Evolutionary conservation across 2,888 invertebrate genomes (phyloP), one percentile per base, ranked within the genome.

Genomic region (Cataglyphis altisquamis): DNA sequence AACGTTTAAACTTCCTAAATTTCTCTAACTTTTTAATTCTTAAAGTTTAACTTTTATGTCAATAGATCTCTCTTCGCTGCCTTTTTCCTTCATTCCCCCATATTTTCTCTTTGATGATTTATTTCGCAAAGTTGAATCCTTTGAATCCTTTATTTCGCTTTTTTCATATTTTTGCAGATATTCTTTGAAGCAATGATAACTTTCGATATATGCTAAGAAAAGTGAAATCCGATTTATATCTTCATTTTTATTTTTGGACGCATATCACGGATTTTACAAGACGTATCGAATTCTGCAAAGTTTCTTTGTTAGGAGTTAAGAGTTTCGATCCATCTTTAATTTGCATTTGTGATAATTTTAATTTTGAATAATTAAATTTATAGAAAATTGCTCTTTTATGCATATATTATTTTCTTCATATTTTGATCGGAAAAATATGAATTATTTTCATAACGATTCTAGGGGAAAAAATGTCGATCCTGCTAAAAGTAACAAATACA

Each of bases 21-120:
- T 64, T 45, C 45, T 64, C 45, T 45, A 29, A 21, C 45, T 45
- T 32, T 73, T 63, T 45, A 63, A 64, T 63, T 45, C n/a, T 63
- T 21, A 10, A 45, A 32, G 9, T 74, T n/a, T 25, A 73, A 73
- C 29, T 60, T 57, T 73, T 60, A 60, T 3, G 12, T 60, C 18
- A 25, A 41, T 60, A 4, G 3, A 39, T 29, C 41, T 32, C 29
- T 29, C 60, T 12, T 60, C 15, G 25, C 12, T 60, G 8, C 52
- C 64, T 74, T 32, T 15, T 45, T 63, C 32, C 21, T 21, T 57
- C 55, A 32, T 36, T 9, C 55, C 21, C 15, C 6, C 6, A 60
- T 18, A 10, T 39, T 72, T 18, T 36, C 36, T 57, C 18, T 60
- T 55, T 29, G 36, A 55, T 55, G 55, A 25, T 10, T 72, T 57